Evolutionary conservation across 2,888 invertebrate species (phyloP).

Genomic region (Meta bourneti): DNA sequence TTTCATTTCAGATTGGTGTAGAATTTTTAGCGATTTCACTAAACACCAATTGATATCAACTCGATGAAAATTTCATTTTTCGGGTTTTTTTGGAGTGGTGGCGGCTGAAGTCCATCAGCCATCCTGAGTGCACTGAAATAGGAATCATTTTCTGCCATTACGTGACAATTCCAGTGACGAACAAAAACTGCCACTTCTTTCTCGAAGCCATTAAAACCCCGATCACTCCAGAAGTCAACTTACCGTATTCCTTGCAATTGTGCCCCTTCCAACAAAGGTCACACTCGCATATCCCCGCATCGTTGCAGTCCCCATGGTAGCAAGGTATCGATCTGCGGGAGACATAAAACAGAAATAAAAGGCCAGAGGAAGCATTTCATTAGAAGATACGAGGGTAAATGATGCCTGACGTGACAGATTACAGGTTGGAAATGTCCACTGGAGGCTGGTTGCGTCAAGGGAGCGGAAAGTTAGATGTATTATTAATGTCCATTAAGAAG

Average conservation of each 20-base stretch:
- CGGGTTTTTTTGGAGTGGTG: too few species aligned
- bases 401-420: conserved; percentile 64
- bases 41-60: too few species aligned
- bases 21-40: too few species aligned
- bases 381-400: conserved; percentile 58
- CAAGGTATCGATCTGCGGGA: conserved; percentile 71
- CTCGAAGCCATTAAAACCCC: not conserved
- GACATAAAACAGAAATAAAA: conserved; percentile 16
- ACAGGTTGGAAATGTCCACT: conserved; percentile 28
- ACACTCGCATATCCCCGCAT: conserved; percentile 76
- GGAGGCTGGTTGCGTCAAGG: not conserved
- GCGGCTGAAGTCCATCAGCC: too few species aligned
- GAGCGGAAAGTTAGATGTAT: conserved; percentile 21
- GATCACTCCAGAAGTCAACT: not conserved
- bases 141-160: too few species aligned
- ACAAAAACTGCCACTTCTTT: not conserved
- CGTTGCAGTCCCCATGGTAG: conserved; percentile 77
- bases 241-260: conserved; percentile 77
- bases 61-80: too few species aligned
- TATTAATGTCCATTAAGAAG: conserved; percentile 36
- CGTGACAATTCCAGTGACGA: too few species aligned
- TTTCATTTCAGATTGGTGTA: too few species aligned
- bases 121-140: too few species aligned
- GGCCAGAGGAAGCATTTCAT: conserved; percentile 44
- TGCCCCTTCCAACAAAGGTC: conserved; percentile 77